These are phyloP conservation scores for Anolis carolinensis DNA, from an alignment of 2,113 vertebrate genomes.

Conservation along the genomic window DNA sequence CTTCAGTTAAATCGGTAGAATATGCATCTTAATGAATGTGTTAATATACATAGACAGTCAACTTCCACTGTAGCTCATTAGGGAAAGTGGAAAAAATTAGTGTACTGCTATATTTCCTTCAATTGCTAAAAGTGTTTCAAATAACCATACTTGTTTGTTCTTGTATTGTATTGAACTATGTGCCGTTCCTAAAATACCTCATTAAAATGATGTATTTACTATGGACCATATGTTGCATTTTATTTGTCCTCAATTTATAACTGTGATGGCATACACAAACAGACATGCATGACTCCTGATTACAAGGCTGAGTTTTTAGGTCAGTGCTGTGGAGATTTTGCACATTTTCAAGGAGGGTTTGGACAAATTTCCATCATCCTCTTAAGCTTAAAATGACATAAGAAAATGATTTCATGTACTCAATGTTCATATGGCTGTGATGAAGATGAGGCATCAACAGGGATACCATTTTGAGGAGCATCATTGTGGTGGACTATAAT, in stretches of 20 bases:
- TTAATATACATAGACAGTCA: slow-evolving; percentile 19
- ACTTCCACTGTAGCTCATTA: slow-evolving; percentile 19
- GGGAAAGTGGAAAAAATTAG: neutral
- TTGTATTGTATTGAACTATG: neutral
- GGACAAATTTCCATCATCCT: no score
- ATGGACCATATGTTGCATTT: neutral
- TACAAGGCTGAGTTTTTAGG: no score
- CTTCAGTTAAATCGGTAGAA: slow-evolving; percentile 5
- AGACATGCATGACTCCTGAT: no score
- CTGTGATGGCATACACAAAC: neutral
- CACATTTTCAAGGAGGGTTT: no score
- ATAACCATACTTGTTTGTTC: neutral
- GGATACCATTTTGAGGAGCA: neutral
- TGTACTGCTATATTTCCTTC: neutral
- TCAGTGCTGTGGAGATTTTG: no score
- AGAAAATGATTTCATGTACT: no score
- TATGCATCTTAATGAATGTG: slow-evolving; percentile 17
- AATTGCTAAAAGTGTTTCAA: neutral
- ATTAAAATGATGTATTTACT: neutral
- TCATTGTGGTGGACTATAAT: neutral
- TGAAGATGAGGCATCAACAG: no score
- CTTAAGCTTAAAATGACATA: no score
- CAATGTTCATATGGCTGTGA: neutral
- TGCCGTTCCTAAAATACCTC: neutral
- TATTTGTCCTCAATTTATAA: neutral